Conservation (phyloP, 2,113 vertebrate genomes). For the Dinomys branickii region DNA sequence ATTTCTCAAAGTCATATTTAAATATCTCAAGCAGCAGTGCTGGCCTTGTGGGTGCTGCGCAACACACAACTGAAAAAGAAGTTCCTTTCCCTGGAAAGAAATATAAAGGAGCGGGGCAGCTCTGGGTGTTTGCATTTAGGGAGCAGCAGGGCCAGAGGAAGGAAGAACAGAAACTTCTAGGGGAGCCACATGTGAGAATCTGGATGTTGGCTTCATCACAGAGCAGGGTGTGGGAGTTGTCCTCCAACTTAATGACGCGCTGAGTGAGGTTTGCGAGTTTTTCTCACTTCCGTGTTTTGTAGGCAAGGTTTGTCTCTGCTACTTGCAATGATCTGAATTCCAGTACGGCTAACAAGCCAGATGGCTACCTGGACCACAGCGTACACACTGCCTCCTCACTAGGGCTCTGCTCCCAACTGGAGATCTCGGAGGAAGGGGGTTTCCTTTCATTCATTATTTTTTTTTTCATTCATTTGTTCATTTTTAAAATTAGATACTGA, state of each 20-base stretch:
- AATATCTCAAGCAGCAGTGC: constrained; percentile 47
- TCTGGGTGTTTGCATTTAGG: neutral
- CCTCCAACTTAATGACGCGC: constrained; percentile 27
- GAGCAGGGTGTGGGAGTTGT: constrained; percentile 46
- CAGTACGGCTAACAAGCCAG: neutral
- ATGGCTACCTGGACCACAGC: neutral
- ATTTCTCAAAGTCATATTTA: constrained; percentile 74
- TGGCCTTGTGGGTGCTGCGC: constrained; percentile 43
- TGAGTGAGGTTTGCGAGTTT: neutral
- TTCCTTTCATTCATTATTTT: neutral
- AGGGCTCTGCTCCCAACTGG: neutral
- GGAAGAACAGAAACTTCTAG: constrained; percentile 10
- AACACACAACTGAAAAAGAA: constrained; percentile 6
- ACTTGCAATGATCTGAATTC: neutral
- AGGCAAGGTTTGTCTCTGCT: constrained; percentile 28
- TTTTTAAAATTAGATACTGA: neutral
- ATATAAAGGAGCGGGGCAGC: neutral
- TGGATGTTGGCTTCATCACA: constrained; percentile 9
- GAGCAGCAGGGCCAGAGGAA: neutral
- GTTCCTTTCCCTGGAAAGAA: neutral
- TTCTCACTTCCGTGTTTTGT: neutral
- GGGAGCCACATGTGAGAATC: neutral
- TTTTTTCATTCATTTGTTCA: neutral
- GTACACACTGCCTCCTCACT: neutral
- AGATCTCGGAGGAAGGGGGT: neutral